Conservation (phyloP, 2,797 vertebrate species). For the Rhabdophis nuchalis region DNA sequence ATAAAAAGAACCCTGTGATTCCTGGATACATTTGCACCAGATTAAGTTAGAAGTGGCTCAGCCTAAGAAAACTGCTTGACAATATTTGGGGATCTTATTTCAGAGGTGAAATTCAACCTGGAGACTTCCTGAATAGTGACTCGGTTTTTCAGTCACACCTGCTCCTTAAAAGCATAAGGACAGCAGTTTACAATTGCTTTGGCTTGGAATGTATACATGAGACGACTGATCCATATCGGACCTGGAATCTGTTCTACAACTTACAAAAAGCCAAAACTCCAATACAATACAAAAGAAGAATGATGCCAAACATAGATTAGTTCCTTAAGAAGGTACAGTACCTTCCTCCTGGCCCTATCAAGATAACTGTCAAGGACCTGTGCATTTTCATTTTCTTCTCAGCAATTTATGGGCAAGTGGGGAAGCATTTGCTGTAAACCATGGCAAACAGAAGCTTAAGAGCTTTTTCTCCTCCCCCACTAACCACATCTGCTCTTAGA, state of each 20-base stretch:
- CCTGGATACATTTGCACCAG: background rate
- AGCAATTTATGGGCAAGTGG: background rate
- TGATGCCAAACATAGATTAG: background rate
- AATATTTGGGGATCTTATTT: background rate
- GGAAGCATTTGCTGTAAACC: background rate
- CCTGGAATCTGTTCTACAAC: background rate
- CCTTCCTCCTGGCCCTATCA: too few relatives aligned
- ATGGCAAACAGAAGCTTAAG: background rate
- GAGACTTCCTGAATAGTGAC: background rate
- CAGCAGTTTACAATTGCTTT: background rate
- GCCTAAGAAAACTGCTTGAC: background rate
- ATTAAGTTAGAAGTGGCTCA: background rate
- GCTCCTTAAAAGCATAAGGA: background rate
- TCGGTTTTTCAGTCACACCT: background rate
- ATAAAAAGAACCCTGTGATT: background rate
- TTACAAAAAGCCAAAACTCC: background rate
- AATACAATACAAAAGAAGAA: background rate
- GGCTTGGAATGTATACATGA: background rate
- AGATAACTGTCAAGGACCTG: background rate
- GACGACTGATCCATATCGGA: background rate
- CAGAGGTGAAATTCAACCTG: background rate
- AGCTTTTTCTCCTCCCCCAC: background rate
- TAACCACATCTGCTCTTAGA: background rate
- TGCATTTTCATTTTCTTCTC: background rate
- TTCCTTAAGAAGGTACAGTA: background rate